Conservation (phyloP, 1,140 invertebrate genomes). For the Apis cerana region DNA sequence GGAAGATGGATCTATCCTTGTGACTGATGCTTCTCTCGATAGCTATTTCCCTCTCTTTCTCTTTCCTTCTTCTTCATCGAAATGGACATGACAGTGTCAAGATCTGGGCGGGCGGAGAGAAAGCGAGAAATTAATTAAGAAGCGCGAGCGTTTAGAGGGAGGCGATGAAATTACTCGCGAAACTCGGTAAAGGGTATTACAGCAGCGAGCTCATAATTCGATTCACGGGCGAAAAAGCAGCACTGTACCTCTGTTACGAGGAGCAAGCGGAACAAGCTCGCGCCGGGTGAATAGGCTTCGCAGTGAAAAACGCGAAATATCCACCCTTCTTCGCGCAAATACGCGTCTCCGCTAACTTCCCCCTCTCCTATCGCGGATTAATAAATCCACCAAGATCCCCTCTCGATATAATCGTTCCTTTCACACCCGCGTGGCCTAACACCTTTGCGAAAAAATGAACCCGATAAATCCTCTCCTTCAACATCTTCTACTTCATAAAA, state of each 20-base stretch:
- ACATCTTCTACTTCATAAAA: background rate
- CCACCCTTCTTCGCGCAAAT: background rate
- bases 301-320: conserved; percentile 15
- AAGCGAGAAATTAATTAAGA: conserved; percentile 17
- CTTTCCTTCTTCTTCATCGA: background rate
- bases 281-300: background rate
- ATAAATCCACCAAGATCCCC: background rate
- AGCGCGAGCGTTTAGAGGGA: background rate
- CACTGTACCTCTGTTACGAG: background rate
- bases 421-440: background rate
- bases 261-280: too few relatives aligned
- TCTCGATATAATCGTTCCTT: background rate
- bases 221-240: background rate
- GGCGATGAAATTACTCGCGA: background rate
- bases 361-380: background rate
- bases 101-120: too few relatives aligned
- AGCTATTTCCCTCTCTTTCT: too few relatives aligned
- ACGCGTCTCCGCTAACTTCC: background rate
- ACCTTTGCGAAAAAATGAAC: too few relatives aligned
- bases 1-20: too few relatives aligned
- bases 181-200: conserved; percentile 10
- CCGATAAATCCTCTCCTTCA: background rate
- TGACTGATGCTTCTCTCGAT: too few relatives aligned
- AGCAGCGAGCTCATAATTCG: background rate
- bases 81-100: background rate